Evolutionary conservation across 2,113 vertebrate genomes (phyloP), one percentile per base, ranked within the genome.

Genomic region (Tragelaphus scriptus): DNA sequence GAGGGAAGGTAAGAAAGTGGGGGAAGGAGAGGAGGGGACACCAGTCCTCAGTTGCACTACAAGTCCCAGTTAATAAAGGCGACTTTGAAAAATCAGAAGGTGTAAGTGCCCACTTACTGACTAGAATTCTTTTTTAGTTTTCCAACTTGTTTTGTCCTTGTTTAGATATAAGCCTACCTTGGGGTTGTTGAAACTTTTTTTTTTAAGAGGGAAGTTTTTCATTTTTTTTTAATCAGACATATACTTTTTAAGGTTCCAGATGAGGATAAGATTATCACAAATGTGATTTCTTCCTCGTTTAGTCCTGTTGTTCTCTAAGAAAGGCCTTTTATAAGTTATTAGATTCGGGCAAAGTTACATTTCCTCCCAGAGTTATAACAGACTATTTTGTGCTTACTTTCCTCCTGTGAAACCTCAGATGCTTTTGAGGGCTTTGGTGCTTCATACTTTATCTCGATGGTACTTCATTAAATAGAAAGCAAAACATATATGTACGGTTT

Each of bases 1-100:
- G 98, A 99, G 96, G 99, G 99, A 89, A 99, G 99, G 99, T 99
- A 98, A 99, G 99, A 84, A 92, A 94, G 10, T 3, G 3, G 6
- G 10, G 85, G 17, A 63, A 59, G 5, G 0, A 15, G 49, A 87
- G 30, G 32, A 16, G 13, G 8, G 61, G 49, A 12, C 2, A 2
- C 53, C 6, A 6, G n/a, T 40, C 28, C 40, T 86, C 3, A 0
- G 11, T 17, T 68, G n/a, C 44, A 47, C 13, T 5, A 3, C 26
- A 58, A 15, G 26, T 59, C 51, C 25, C 21, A 6, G 11, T 32
- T 40, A 36, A 11, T 36, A 79, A 47, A 58, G 59, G n/a, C 65
- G 16, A 51, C 86, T 82, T 32, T 16, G 15, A n/a, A 32, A 25
- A 47, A 25, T 36, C 81, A 25, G 47, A 28, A 56, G 36, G 26